Evolutionary conservation across 2,113 vertebrate species (phyloP).

Genomic region (Spheniscus mendiculus): DNA sequence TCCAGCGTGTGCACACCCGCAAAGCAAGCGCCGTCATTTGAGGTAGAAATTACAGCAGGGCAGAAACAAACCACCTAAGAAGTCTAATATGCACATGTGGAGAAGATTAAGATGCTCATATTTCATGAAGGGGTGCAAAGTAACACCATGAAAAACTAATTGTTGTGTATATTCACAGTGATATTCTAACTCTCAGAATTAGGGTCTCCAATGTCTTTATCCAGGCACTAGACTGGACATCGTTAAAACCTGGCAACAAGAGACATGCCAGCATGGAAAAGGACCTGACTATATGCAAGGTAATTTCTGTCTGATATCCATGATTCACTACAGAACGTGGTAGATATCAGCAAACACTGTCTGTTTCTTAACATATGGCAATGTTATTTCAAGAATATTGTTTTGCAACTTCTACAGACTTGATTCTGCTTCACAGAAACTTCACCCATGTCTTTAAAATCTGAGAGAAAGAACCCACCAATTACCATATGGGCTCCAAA

Average conservation of each 20-base stretch:
- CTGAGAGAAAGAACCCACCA: neutral
- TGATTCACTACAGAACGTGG: neutral
- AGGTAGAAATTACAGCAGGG: neutral
- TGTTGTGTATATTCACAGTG: neutral
- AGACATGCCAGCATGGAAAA: neutral
- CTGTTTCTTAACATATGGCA: neutral
- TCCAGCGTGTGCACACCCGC: neutral
- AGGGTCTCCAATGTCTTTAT: neutral
- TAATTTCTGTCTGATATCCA: neutral
- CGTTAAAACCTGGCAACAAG: neutral
- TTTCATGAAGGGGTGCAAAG: neutral
- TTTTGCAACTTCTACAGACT: neutral
- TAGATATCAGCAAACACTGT: neutral
- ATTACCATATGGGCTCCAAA: neutral
- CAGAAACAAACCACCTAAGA: neutral
- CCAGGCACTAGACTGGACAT: neutral
- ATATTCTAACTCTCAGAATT: neutral
- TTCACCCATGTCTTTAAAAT: neutral
- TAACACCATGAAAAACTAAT: neutral
- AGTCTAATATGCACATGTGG: neutral
- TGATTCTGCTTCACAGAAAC: neutral
- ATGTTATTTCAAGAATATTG: neutral
- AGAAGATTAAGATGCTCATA: neutral
- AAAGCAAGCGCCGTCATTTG: neutral
- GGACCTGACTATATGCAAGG: neutral